Percentiles rank a stretch among this genome's conserved stretches.
phyloP scores from a whole-genome alignment of 2,888 invertebrate genomes.

The Ommatoiulus sabulosus region DNA sequence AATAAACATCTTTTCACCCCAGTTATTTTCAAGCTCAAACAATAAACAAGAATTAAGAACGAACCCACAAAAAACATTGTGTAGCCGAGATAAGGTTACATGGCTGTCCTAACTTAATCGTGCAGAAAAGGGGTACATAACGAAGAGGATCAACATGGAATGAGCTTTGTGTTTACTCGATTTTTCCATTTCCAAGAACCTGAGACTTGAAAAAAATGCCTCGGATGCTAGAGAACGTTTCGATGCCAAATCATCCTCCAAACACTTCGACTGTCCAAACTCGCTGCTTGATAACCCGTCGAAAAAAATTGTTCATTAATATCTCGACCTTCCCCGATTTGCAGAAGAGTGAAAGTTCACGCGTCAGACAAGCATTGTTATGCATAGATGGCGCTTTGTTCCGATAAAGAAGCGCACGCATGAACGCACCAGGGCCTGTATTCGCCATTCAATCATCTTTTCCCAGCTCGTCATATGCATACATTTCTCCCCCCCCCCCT shows the following conservation, averaged over 20 bases:
- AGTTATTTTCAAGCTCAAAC: no score
- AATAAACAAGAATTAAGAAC: no score
- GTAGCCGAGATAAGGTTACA: no score
- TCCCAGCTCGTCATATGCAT: conserved; percentile 29
- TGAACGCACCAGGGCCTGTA: not conserved
- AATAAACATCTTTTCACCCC: no score
- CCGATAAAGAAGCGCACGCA: not conserved
- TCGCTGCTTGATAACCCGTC: not conserved
- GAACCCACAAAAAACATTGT: no score
- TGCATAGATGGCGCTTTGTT: conserved; percentile 24
- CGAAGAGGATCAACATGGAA: no score
- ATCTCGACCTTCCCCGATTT: not conserved
- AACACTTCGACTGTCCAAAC: not conserved
- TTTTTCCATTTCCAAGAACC: no score
- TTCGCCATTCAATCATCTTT: conserved; percentile 41
- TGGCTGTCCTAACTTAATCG: no score
- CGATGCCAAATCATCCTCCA: not conserved
- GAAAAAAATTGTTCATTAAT: not conserved
- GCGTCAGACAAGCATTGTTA: conserved; percentile 4
- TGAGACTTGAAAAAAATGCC: no score
- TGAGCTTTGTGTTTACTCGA: no score
- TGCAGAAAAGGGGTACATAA: no score
- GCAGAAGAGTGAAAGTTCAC: not conserved
- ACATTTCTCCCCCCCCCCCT: conserved; percentile 5
- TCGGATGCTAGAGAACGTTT: no score